Conservation (phyloP, 2,888 invertebrate species). For the Acleris laterana region DNA sequence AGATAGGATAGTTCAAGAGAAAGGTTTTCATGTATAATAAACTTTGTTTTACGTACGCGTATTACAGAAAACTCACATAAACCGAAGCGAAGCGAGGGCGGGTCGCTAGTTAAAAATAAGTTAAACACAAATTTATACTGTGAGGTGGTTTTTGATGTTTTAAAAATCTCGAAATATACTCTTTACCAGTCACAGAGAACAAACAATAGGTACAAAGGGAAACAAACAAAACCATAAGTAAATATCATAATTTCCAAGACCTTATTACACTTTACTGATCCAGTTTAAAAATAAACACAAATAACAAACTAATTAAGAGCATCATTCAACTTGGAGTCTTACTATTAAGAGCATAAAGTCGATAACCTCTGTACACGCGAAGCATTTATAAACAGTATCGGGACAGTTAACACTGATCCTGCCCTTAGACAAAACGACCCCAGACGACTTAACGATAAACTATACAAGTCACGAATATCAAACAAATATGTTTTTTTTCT, state of each 20-base stretch:
- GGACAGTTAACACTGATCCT: conserved; percentile 35
- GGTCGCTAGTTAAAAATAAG: too few species aligned
- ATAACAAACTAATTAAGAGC: conserved; percentile 33
- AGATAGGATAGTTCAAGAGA: too few species aligned
- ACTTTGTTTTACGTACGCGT: too few species aligned
- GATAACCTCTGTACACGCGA: conserved; percentile 22
- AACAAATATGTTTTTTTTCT: conserved; percentile 3
- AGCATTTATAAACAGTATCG: conserved; percentile 28
- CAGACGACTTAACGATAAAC: conserved; percentile 24
- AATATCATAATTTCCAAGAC: not conserved
- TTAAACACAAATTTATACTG: too few species aligned
- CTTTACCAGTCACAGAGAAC: not conserved
- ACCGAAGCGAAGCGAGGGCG: too few species aligned
- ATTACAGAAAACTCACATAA: too few species aligned
- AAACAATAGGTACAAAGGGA: not conserved
- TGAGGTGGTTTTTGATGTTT: too few species aligned
- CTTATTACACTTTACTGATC: conserved; percentile 14
- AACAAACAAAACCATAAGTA: conserved; percentile 2
- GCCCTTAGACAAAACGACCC: conserved; percentile 35
- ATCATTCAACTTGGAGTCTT: conserved; percentile 26
- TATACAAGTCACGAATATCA: not conserved
- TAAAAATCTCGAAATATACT: not conserved
- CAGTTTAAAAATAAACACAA: conserved; percentile 34
- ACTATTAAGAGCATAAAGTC: conserved; percentile 8
- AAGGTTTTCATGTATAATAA: too few species aligned